phyloP scores from a whole-genome alignment of 1,140 invertebrate species.

The Bombus waltoni region DNA sequence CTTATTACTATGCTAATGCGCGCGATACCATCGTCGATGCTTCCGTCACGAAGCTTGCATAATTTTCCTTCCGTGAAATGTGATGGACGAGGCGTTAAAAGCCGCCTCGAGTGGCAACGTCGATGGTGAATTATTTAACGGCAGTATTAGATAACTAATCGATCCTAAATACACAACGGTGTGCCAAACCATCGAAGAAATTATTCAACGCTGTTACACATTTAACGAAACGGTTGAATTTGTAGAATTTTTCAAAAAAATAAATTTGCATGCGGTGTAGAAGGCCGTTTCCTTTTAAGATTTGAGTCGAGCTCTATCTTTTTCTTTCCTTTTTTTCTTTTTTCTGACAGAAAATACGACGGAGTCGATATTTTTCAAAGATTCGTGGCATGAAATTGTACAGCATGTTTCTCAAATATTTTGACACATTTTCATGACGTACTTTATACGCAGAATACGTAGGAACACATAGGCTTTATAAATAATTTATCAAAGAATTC shows the following conservation, averaged over 20 bases:
- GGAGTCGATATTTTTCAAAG: not conserved
- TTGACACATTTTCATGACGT: no score
- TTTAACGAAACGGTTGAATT: not conserved
- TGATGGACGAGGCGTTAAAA: slow-evolving; percentile 17
- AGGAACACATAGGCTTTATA: no score
- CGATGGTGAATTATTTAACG: slow-evolving; percentile 1
- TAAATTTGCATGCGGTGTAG: not conserved
- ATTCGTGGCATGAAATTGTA: not conserved
- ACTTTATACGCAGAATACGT: not conserved
- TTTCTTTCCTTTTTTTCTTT: no score
- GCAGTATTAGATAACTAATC: not conserved
- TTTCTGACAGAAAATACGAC: not conserved
- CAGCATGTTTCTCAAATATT: not conserved
- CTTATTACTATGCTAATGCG: slow-evolving; percentile 45
- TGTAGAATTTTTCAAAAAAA: not conserved
- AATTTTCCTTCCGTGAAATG: not conserved
- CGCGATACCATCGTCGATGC: slow-evolving; percentile 28
- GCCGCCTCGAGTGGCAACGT: not conserved
- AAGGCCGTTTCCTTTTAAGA: not conserved
- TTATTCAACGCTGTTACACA: no score
- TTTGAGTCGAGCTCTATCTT: not conserved
- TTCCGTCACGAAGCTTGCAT: not conserved
- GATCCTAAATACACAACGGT: not conserved
- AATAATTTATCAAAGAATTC: no score
- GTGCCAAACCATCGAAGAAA: no score